Evolutionary conservation across 2,797 vertebrate species (phyloP).

Genomic region (Phoxinus dragarum): DNA sequence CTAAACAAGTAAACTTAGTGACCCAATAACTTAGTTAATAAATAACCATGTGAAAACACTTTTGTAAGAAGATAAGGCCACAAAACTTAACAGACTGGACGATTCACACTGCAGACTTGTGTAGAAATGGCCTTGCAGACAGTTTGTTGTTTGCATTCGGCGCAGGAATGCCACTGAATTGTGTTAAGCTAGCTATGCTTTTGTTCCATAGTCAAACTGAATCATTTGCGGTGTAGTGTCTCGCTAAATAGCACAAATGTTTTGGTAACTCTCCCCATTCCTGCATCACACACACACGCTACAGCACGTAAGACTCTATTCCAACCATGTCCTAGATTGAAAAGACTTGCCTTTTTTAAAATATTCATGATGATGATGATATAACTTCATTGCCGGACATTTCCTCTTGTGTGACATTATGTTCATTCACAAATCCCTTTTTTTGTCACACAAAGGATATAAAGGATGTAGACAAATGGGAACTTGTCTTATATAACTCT

Average conservation of each 20-base stretch:
- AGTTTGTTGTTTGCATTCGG: conserved; percentile 33
- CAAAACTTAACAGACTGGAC: conserved; percentile 71
- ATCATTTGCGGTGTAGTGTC: conserved; percentile 37
- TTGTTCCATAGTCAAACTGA: not conserved
- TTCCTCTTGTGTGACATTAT: not conserved
- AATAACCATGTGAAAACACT: conserved; percentile 50
- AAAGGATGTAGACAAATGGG: no score
- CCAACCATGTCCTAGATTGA: not conserved
- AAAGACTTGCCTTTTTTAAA: conserved; percentile 15
- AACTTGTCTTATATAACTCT: not conserved
- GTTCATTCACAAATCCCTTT: not conserved
- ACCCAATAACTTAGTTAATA: conserved; percentile 55
- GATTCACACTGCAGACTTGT: conserved; percentile 52
- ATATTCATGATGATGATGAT: not conserved
- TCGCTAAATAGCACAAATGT: conserved; percentile 25
- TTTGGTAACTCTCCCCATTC: conserved; percentile 16
- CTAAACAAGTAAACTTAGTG: conserved; percentile 42
- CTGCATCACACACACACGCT: not conserved
- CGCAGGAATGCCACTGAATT: conserved; percentile 22
- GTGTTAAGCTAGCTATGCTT: not conserved
- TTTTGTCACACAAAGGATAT: no score
- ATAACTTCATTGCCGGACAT: not conserved
- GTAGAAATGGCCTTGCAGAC: conserved; percentile 9
- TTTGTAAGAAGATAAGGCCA: conserved; percentile 74
- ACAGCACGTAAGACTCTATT: not conserved